Evolutionary conservation across 37 sponge, comb jelly and placozoan species (phyloP).

Genomic region (Corticium candelabrum): DNA sequence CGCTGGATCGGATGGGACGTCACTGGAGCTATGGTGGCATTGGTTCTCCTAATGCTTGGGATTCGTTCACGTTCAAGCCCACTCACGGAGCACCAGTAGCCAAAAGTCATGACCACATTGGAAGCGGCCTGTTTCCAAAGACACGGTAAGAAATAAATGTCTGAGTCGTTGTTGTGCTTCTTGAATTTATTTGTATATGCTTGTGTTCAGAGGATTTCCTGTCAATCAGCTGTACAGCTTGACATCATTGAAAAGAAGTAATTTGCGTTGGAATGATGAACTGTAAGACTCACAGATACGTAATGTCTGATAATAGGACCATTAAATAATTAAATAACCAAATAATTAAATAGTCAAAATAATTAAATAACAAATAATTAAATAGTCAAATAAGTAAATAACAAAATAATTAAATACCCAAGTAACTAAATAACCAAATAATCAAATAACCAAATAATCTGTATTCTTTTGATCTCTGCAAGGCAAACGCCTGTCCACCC

Average conservation of each 20-base stretch:
- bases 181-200: too few relatives aligned
- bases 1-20: background rate
- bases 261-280: slow-evolving; percentile 44
- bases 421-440: too few relatives aligned
- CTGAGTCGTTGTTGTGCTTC: too few relatives aligned
- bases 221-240: slow-evolving; percentile 29
- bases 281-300: slow-evolving; percentile 27
- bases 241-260: slow-evolving; percentile 42
- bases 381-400: too few relatives aligned
- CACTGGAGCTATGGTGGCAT: slow-evolving; percentile 15
- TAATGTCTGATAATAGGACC: background rate
- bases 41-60: background rate
- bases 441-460: too few relatives aligned
- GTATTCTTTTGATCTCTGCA: too few relatives aligned
- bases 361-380: too few relatives aligned
- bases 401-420: too few relatives aligned
- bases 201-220: slow-evolving; percentile 47
- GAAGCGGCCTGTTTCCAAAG: background rate
- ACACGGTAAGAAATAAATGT: background rate
- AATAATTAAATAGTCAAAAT: too few relatives aligned
- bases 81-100: background rate
- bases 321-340: too few relatives aligned
- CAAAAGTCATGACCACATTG: background rate
- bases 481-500: too few relatives aligned
- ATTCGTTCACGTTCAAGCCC: background rate